Base-by-base conservation (phyloP, 1,140 invertebrate genomes). In the Penaeus vannamei region DNA sequence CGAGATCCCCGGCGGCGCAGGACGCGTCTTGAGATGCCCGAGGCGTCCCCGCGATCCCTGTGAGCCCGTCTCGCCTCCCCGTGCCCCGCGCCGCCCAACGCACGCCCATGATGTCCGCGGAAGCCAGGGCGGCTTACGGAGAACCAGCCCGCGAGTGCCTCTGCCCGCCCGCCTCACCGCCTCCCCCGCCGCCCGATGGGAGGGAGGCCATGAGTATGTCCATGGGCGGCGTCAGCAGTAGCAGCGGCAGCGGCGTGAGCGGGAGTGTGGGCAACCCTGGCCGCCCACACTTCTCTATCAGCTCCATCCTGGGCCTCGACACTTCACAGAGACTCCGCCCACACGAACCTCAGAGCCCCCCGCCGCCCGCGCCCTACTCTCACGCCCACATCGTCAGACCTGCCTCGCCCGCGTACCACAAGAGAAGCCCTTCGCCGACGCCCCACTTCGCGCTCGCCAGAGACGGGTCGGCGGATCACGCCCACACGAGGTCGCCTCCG, bases 281-380 rank as follows among this genome's bases (percentile, higher is more conserved):
- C 66, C 90, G 82, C 42, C 90, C 90, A 69, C 90, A 91, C 76
- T 91, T 91, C 83, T 91, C 90, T 20, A 91, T 91, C n/a, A 91
- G 90, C 32, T 91, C 90, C 42, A 87, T 91, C 72, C 69, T 91
- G 46, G 90, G 90, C 26, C 85, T 91, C 22, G 88, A 91, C 26
- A 64, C 60, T 22, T 32, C 64, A 22, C 85, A 84, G 60, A 62
- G 83, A 59, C 60, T 84, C 3, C 77, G 64, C n/a, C 81, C 81
- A 29, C 64, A 64, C 29, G 87, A 79, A 29, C 29, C 19, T 32
- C 59, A 36, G 19, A 84, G 82, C 60, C 87, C 82, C 5, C 26
- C 42, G n/a, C 36, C 76, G 4, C 82, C 66, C 20, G 14, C 53
- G 53, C 60, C 53, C 69, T 62, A 77, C 72, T 29, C 36, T 1